Percentiles rank a stretch among this genome's conserved stretches.
Conservation (phyloP, 2,797 vertebrate species). For the Rhinophrynus dorsalis region DNA sequence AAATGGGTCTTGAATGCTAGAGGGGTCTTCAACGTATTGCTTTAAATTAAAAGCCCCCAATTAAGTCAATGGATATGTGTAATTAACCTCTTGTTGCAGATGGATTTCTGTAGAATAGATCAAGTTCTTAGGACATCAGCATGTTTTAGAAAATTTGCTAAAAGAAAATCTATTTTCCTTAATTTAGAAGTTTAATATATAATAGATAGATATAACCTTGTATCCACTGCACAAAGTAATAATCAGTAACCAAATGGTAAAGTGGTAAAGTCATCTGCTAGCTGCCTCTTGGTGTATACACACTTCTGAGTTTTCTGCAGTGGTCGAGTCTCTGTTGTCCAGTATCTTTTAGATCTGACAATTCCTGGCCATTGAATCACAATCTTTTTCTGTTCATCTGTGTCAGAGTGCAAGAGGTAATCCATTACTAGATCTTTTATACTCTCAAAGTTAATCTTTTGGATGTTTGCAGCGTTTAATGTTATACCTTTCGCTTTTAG, state of each 20-base stretch:
- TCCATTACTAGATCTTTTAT: background rate
- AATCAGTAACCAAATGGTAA: background rate
- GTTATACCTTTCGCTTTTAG: conserved; percentile 13
- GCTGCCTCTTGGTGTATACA: background rate
- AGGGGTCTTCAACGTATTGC: no score
- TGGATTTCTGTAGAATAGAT: no score
- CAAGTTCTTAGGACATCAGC: no score
- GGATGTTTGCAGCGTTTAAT: background rate
- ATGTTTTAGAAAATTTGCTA: no score
- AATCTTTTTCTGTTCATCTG: background rate
- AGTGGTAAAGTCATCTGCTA: background rate
- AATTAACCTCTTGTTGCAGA: no score
- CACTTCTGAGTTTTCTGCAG: background rate
- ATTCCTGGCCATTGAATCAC: background rate
- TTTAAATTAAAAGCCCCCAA: no score
- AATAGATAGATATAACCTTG: no score
- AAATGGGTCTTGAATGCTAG: no score
- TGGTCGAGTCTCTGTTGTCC: background rate
- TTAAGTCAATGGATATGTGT: no score
- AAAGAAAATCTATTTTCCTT: no score
- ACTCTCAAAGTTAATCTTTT: background rate
- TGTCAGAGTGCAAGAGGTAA: background rate
- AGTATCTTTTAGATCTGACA: background rate
- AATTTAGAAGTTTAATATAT: no score
- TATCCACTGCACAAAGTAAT: no score